Conservation (phyloP, 2,113 vertebrate species). For the Formicarius rufipectus region DNA sequence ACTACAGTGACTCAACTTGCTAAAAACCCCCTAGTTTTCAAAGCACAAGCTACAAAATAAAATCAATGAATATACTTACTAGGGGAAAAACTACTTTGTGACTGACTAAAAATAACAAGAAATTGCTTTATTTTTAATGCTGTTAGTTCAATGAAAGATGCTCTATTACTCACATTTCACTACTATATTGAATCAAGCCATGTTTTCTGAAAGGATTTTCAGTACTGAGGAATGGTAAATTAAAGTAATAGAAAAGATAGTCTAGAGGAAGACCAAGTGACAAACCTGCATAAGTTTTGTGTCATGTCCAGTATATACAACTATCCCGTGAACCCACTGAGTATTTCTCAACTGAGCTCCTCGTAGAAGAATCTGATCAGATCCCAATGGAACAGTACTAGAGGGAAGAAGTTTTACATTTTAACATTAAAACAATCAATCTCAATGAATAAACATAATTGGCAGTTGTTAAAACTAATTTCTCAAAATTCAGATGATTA, state of each 20-base stretch:
- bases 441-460: not conserved
- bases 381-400: conserved; percentile 90
- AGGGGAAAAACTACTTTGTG: not conserved
- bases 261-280: not conserved
- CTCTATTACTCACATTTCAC: not conserved
- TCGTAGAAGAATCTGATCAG: conserved; percentile 95
- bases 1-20: not conserved
- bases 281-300: conserved; percentile 99
- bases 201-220: not conserved
- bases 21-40: not conserved
- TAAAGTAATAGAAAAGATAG: not conserved
- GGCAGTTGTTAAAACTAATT: not conserved
- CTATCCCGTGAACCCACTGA: conserved; percentile 96
- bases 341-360: conserved; percentile 97
- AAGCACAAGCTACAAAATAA: not conserved
- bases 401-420: not conserved
- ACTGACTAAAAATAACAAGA: not conserved
- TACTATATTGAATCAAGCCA: not conserved
- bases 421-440: not conserved
- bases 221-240: not conserved
- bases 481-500: not conserved
- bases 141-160: not conserved
- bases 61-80: not conserved
- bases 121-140: not conserved
- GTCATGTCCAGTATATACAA: conserved; percentile 97